These are phyloP conservation scores for Oreohelix idahoensis DNA, from an alignment of 1,140 invertebrate species.

Conservation along the genomic window DNA sequence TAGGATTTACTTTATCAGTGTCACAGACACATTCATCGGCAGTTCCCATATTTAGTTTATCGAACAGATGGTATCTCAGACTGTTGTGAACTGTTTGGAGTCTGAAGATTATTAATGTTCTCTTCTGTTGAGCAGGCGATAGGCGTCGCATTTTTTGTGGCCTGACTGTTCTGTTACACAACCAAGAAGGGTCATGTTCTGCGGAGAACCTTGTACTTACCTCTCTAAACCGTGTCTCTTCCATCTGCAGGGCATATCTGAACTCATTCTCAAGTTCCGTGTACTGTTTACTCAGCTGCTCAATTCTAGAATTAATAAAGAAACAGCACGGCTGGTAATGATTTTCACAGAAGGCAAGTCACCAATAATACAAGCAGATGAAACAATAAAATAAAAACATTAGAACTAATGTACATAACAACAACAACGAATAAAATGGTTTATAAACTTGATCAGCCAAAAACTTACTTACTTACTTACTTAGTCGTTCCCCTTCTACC, in stretches of 20 bases:
- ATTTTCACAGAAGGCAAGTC: background rate
- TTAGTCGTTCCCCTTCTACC: no score
- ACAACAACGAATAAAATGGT: no score
- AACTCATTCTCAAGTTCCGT: constrained; percentile 69
- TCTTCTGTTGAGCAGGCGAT: no score
- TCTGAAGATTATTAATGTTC: no score
- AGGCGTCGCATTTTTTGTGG: no score
- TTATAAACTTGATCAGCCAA: background rate
- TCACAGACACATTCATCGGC: no score
- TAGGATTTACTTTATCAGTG: no score
- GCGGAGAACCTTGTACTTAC: constrained; percentile 47
- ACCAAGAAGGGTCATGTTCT: no score
- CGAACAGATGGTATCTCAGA: no score
- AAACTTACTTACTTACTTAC: background rate
- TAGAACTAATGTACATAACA: background rate
- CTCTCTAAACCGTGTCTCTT: constrained; percentile 66
- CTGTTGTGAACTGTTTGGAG: no score
- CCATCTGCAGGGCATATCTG: constrained; percentile 67
- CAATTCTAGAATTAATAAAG: constrained; percentile 50
- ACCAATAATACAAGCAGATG: background rate
- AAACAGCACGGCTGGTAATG: background rate
- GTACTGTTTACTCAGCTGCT: constrained; percentile 64
- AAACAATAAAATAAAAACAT: background rate
- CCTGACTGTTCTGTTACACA: no score
- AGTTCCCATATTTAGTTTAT: no score